These are phyloP conservation scores for Dynastes grantii DNA, from an alignment of 2,888 invertebrate species.

Conservation along the genomic window DNA sequence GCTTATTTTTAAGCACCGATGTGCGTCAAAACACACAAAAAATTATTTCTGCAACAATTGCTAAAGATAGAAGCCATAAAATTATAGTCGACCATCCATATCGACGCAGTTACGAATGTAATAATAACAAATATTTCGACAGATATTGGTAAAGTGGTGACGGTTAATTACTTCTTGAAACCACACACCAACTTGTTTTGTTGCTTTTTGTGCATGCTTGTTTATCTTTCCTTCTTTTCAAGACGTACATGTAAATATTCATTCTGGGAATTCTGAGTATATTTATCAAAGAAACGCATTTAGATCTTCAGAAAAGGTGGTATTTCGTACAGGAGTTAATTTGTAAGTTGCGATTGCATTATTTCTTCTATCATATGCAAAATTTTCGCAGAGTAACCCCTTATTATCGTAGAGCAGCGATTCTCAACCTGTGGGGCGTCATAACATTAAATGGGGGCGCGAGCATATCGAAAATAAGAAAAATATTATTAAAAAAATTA, in stretches of 20 bases:
- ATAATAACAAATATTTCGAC: constrained; percentile 28
- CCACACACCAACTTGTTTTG: constrained; percentile 6
- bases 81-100: constrained; percentile 7
- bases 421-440: no score
- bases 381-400: no score
- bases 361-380: no score
- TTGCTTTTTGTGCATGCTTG: neutral
- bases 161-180: constrained; percentile 7
- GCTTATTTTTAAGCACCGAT: no score
- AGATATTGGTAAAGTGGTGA: constrained; percentile 23
- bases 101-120: neutral
- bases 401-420: no score
- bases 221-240: neutral
- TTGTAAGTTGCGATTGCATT: no score
- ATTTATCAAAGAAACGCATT: neutral
- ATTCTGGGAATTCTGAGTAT: neutral
- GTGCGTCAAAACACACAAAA: neutral
- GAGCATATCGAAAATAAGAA: no score
- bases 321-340: no score
- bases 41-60: constrained; percentile 5
- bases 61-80: constrained; percentile 13
- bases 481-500: no score
- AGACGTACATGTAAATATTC: neutral
- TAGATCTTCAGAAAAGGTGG: neutral
- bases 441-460: no score